phyloP scores from a whole-genome alignment of 2,797 vertebrate species.

The Huso huso region DNA sequence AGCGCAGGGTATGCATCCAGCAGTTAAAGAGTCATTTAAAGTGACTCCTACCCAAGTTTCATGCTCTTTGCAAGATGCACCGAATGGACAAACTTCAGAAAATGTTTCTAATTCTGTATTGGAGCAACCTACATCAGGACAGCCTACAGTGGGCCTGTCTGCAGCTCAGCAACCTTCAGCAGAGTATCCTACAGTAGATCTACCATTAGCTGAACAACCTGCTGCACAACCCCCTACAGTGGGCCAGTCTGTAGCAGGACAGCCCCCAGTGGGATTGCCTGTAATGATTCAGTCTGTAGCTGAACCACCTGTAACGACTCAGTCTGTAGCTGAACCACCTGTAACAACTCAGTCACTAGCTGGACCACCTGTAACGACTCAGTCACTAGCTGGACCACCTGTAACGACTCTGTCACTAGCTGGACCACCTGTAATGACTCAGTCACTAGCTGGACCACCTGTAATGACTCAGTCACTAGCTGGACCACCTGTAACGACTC shows the following conservation, averaged over 20 bases:
- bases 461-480: no score
- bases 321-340: no score
- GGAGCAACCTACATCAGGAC: conserved; percentile 15
- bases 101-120: conserved; percentile 21
- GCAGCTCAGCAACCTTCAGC: conserved; percentile 19
- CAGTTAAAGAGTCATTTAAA: conserved; percentile 8
- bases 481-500: no score
- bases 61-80: conserved; percentile 7
- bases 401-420: no score
- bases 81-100: conserved; percentile 18
- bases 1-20: background rate
- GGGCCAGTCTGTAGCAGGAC: conserved; percentile 15
- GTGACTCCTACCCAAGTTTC: conserved; percentile 32
- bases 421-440: no score
- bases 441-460: no score
- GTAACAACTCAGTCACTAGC: no score
- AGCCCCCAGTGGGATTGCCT: conserved; percentile 16
- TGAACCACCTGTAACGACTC: no score
- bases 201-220: conserved; percentile 17
- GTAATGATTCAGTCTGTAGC: background rate
- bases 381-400: no score
- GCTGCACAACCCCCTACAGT: conserved; percentile 21
- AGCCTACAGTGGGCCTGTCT: conserved; percentile 5
- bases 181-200: no score
- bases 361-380: no score